Percentiles rank a stretch among this genome's conserved stretches.
Evolutionary conservation across 2,888 invertebrate species (phyloP).

Genomic region (Agriopis aurantiaria): DNA sequence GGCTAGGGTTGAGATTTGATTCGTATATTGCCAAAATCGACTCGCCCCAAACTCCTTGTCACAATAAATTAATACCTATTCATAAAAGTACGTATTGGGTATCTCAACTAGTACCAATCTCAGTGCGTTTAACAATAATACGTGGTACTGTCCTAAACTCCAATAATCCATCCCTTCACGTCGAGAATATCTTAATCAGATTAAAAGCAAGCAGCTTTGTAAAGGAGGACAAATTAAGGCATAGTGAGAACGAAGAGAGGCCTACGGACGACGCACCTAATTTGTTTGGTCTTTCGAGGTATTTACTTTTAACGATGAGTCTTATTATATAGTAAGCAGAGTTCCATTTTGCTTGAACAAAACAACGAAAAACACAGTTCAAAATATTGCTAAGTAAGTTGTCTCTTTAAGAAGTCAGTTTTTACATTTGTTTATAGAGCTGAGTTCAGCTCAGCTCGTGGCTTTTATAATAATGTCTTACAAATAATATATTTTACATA

Average conservation of each 20-base stretch:
- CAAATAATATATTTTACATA: too few species aligned
- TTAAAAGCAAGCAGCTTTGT: constrained; percentile 26
- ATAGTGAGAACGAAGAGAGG: background rate
- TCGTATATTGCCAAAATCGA: too few species aligned
- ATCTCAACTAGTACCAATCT: too few species aligned
- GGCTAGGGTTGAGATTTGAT: too few species aligned
- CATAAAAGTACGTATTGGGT: too few species aligned
- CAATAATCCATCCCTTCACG: background rate
- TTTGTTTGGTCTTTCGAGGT: constrained; percentile 18
- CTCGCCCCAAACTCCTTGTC: too few species aligned
- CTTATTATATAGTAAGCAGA: background rate
- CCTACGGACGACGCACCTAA: constrained; percentile 4
- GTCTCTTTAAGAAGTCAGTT: background rate
- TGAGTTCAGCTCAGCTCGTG: background rate
- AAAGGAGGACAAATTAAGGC: constrained; percentile 28
- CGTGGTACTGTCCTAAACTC: too few species aligned
- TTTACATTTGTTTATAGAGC: background rate
- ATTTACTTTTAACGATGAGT: constrained; percentile 6
- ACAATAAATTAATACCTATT: too few species aligned
- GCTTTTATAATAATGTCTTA: too few species aligned
- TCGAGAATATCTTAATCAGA: constrained; percentile 20
- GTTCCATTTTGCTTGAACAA: background rate
- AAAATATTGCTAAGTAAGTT: constrained; percentile 10
- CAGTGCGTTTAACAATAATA: too few species aligned
- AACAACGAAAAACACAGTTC: background rate